Base-by-base conservation (phyloP, 1,140 invertebrate genomes). In the Cyclargus thomasi region DNA sequence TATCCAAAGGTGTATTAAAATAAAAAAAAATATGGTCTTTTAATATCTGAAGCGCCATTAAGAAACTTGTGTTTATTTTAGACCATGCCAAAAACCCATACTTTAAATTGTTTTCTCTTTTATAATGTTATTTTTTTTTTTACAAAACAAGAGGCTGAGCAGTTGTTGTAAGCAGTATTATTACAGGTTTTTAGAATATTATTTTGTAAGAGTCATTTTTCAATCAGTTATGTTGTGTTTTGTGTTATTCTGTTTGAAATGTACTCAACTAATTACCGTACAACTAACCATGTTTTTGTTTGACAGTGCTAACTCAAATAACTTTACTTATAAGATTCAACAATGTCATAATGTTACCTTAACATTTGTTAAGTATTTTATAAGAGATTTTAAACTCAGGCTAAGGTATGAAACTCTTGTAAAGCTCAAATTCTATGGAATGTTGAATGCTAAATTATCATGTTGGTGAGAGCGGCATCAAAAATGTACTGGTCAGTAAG, bases 401-500 rank as follows among this genome's bases (percentile, higher is more conserved):
- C 70, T 57, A 62, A 72, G 22, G 39, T 62, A 47, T 67, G 64
- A 72, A 73, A 76, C 57, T 71, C 77, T 76, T 76, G 67, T 65
- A 72, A 62, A 71, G 63, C 57, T 71, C 67, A 73, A 78, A 65
- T 70, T 63, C 66, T 64, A 78, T 16, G 62, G 71, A 67, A 73
- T 36, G 55, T 71, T 70, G 63, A 70, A 65, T 62, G 73, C 69
- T 74, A 75, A 59, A 20, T 79, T 57, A 57, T 74, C 57, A 21
- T 65, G 53, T 65, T 55, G 64, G 21, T 71, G 39, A 67, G 55
- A 71, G 69, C 70, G 72, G 67, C 36, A 74, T 75, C 22, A 65
- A 65, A 17, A 79, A 75, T 29, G 75, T 80, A 81, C 81, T 86
- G 81, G 85, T 83, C 76, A 74, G 63, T 81, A 74, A 69, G 74